Conservation (phyloP, 2,888 invertebrate species). For the Tiphia femorata region DNA sequence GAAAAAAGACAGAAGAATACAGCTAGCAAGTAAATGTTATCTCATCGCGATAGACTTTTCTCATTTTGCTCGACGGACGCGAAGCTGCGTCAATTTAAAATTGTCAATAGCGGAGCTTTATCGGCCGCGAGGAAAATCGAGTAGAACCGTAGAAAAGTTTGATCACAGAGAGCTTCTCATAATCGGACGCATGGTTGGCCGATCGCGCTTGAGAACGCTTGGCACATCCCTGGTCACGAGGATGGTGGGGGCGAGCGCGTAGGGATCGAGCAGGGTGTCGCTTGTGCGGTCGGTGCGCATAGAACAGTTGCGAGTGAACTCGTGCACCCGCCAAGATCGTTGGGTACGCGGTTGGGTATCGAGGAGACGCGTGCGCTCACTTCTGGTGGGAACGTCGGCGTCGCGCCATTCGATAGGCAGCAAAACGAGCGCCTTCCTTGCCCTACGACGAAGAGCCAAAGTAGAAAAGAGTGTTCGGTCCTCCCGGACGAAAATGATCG, state of each 20-base stretch:
- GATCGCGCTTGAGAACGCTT: too few relatives aligned
- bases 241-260: slow-evolving; percentile 18
- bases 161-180: too few relatives aligned
- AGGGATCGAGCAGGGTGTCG: slow-evolving; percentile 29
- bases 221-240: too few relatives aligned
- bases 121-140: too few relatives aligned
- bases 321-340: slow-evolving; percentile 11
- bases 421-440: not conserved
- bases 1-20: too few relatives aligned
- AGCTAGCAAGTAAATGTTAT: too few relatives aligned
- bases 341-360: slow-evolving; percentile 5
- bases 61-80: too few relatives aligned
- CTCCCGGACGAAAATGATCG: not conserved
- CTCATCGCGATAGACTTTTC: too few relatives aligned
- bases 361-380: slow-evolving; percentile 23
- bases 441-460: not conserved
- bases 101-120: too few relatives aligned
- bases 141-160: too few relatives aligned
- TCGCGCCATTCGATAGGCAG: not conserved
- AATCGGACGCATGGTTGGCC: not conserved
- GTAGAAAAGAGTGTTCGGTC: not conserved
- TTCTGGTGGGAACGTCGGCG: not conserved
- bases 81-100: too few relatives aligned
- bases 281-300: slow-evolving; percentile 30
- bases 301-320: slow-evolving; percentile 38